Percentiles rank a stretch among this genome's conserved stretches.
Evolutionary conservation across 2,113 vertebrate genomes (phyloP).

Genomic region (Pungitius pungitius): DNA sequence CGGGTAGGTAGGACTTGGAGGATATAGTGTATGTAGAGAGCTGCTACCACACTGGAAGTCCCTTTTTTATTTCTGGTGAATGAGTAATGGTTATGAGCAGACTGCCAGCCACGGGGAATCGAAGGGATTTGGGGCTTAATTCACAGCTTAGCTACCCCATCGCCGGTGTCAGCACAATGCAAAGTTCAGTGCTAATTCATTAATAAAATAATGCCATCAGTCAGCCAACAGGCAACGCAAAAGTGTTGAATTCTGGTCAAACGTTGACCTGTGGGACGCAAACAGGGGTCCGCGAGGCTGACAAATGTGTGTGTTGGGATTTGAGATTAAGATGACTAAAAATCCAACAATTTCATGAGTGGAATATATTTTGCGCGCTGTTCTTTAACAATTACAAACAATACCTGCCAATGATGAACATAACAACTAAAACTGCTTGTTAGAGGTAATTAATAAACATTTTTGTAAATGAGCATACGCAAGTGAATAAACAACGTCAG

Average conservation of each 20-base stretch:
- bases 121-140: conserved; percentile 82
- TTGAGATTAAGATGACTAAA: background rate
- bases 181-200: conserved; percentile 82
- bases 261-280: conserved; percentile 40
- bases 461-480: background rate
- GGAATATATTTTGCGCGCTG: background rate
- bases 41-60: conserved; percentile 63
- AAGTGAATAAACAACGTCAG: background rate
- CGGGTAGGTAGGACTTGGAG: conserved; percentile 77
- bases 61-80: conserved; percentile 74
- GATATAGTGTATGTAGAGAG: conserved; percentile 65
- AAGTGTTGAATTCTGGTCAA: conserved; percentile 67
- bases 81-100: conserved; percentile 81
- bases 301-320: conserved; percentile 4
- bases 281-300: background rate
- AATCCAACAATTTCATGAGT: background rate
- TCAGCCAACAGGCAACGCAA: conserved; percentile 64
- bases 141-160: conserved; percentile 80
- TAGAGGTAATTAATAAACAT: background rate
- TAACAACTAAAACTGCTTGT: background rate
- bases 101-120: conserved; percentile 77
- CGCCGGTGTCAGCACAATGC: conserved; percentile 83
- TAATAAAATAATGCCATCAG: conserved; percentile 81
- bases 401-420: background rate
- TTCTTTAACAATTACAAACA: background rate